These are phyloP conservation scores for Catagonus wagneri DNA, from an alignment of 2,113 vertebrate species.

Conservation along the genomic window DNA sequence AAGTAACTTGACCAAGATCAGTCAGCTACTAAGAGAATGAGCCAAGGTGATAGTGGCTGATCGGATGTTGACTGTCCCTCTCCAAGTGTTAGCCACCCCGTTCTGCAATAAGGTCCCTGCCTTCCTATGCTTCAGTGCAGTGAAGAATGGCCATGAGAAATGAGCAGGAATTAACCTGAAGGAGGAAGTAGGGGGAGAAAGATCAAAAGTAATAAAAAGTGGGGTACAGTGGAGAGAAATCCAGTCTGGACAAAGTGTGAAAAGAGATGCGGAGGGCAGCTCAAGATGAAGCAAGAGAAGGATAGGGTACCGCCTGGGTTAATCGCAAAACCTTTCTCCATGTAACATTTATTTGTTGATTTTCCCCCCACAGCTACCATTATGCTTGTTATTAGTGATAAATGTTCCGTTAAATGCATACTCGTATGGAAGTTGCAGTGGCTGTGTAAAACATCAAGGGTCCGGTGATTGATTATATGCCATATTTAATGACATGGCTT, in stretches of 20 bases:
- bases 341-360: not conserved
- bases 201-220: not conserved
- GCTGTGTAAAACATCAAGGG: conserved; percentile 39
- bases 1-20: not conserved
- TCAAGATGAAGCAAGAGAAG: not conserved
- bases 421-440: not conserved
- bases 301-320: not conserved
- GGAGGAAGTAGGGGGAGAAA: not conserved
- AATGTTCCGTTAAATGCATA: conserved; percentile 70
- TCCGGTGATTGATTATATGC: conserved; percentile 58
- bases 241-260: not conserved
- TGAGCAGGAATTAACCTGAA: not conserved
- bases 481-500: conserved; percentile 53
- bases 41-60: not conserved
- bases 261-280: rapidly evolving
- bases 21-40: not conserved
- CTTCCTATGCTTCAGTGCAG: rapidly evolving
- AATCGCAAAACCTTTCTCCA: not conserved
- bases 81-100: not conserved
- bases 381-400: conserved; percentile 76
- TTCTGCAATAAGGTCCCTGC: not conserved
- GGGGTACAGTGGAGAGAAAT: rapidly evolving
- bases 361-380: conserved; percentile 60
- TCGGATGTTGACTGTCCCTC: not conserved
- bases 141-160: not conserved